Percentiles rank a stretch among this genome's conserved stretches.
Evolutionary conservation across 2,113 vertebrate species (phyloP).

Genomic region (Hippotragus niger): DNA sequence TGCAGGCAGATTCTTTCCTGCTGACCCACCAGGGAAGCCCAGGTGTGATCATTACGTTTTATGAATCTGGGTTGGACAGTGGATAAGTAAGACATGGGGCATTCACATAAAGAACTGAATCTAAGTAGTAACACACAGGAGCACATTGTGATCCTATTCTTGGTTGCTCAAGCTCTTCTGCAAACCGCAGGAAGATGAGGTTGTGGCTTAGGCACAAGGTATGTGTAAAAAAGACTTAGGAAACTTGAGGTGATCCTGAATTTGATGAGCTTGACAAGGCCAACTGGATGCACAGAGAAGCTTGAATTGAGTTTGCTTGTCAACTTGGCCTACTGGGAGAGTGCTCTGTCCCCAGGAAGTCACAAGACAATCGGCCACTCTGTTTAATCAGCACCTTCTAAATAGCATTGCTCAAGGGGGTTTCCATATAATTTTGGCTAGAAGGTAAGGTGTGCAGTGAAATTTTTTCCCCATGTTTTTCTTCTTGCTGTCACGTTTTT

Average conservation of each 20-base stretch:
- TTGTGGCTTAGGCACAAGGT: background rate
- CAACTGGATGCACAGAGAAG: background rate
- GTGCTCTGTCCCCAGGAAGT: background rate
- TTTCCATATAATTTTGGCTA: background rate
- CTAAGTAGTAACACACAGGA: background rate
- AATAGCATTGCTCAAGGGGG: background rate
- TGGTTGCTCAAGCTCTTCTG: background rate
- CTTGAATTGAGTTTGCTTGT: background rate
- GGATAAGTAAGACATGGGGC: background rate
- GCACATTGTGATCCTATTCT: background rate
- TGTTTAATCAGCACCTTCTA: background rate
- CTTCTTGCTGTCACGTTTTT: background rate
- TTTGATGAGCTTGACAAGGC: background rate
- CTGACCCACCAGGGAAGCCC: background rate
- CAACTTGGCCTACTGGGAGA: background rate
- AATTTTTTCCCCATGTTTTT: background rate
- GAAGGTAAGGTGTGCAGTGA: background rate
- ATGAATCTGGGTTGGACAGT: background rate
- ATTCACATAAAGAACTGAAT: background rate
- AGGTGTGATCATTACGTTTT: background rate
- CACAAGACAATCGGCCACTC: background rate
- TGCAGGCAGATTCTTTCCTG: background rate
- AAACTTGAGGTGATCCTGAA: background rate
- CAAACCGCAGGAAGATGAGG: background rate
- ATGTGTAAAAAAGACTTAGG: background rate